phyloP scores from a whole-genome alignment of 2,888 invertebrate genomes.

The Caradrina clavipalpis region DNA sequence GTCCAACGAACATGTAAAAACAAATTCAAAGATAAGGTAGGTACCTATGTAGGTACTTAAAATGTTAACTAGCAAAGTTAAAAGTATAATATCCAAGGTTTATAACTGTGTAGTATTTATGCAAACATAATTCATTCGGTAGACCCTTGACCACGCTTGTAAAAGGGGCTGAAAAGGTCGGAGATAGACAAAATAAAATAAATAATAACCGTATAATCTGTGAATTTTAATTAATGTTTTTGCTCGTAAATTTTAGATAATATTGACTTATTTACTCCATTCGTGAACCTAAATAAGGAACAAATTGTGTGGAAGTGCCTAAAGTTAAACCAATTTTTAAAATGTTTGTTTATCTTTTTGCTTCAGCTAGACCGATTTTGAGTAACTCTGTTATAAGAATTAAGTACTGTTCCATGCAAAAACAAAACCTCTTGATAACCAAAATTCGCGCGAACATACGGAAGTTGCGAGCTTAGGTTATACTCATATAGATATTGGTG shows the following conservation, averaged over 20 bases:
- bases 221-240: conserved; percentile 41
- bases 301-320: no score
- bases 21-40: background rate
- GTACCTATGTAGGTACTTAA: conserved; percentile 10
- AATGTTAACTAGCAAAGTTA: conserved; percentile 8
- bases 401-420: no score
- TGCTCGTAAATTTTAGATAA: conserved; percentile 3
- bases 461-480: no score
- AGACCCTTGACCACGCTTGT: conserved; percentile 26
- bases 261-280: background rate
- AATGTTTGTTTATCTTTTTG: no score
- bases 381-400: no score
- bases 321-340: no score
- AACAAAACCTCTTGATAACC: no score
- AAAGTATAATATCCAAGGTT: conserved; percentile 9
- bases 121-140: conserved; percentile 51
- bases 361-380: no score
- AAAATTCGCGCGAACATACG: no score
- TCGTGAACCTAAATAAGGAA: no score
- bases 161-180: conserved; percentile 45
- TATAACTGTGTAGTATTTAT: conserved; percentile 44
- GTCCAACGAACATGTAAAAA: background rate
- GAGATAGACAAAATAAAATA: conserved; percentile 41
- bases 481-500: no score
- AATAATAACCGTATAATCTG: conserved; percentile 44